Percentiles rank a stretch among this genome's conserved stretches.
phyloP scores from a whole-genome alignment of 2,888 invertebrate genomes.

The Miltochrista miniata region DNA sequence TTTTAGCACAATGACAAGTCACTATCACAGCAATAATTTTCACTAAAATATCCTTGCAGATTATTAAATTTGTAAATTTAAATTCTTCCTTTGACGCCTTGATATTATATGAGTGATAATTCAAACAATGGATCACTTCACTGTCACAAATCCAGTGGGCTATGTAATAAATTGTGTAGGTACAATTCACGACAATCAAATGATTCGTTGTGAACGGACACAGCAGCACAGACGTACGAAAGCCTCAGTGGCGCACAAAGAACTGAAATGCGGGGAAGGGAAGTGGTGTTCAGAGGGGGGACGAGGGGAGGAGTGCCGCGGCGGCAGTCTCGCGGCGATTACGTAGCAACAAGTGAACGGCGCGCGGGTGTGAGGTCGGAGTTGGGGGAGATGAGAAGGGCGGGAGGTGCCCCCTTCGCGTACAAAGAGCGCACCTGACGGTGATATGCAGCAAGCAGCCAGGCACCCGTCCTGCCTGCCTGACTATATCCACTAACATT shows the following conservation, averaged over 20 bases:
- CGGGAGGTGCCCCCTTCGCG: constrained; percentile 50
- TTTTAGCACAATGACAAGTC: constrained; percentile 41
- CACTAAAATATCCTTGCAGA: constrained; percentile 40
- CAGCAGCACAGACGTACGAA: constrained; percentile 63
- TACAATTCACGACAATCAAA: constrained; percentile 59
- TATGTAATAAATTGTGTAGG: constrained; percentile 42
- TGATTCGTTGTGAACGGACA: constrained; percentile 54
- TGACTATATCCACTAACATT: constrained; percentile 31
- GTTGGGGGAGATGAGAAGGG: constrained; percentile 45
- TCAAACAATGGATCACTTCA: constrained; percentile 60
- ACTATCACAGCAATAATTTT: constrained; percentile 66
- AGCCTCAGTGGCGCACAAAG: constrained; percentile 77
- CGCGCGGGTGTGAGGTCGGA: constrained; percentile 58
- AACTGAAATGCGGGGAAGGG: constrained; percentile 78
- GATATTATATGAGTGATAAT: constrained; percentile 60
- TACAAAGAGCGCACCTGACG: constrained; percentile 72
- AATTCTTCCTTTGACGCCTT: constrained; percentile 50
- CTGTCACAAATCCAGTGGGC: constrained; percentile 65
- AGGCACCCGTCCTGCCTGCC: constrained; percentile 46
- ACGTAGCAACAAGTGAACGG: constrained; percentile 82
- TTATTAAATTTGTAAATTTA: constrained; percentile 38
- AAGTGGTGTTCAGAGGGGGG: constrained; percentile 58
- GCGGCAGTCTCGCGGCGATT: constrained; percentile 64
- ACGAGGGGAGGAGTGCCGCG: constrained; percentile 52
- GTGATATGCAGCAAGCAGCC: constrained; percentile 50